Conservation (phyloP, 2,888 invertebrate species). For the Hydraecia micacea region DNA sequence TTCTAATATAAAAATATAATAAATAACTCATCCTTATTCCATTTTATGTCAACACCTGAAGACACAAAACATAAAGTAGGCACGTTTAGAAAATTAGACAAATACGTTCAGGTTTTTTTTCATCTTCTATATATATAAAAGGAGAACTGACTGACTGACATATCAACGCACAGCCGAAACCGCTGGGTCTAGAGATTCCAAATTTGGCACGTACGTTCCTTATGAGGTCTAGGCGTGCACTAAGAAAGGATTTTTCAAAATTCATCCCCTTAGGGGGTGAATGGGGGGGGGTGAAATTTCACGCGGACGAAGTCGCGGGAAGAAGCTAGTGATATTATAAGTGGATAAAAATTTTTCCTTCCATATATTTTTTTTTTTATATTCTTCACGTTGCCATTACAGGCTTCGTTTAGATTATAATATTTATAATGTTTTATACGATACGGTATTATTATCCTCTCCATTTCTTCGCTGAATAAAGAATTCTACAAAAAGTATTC, state of each 20-base stretch:
- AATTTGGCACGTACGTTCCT: too few species aligned
- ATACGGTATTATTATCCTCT: conserved; percentile 26
- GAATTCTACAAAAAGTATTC: neutral
- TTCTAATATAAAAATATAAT: conserved; percentile 1
- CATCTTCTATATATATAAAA: too few species aligned
- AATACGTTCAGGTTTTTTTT: conserved; percentile 28
- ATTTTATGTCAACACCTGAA: neutral
- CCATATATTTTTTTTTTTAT: conserved; percentile 25
- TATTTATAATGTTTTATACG: conserved; percentile 24
- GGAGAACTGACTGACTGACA: too few species aligned
- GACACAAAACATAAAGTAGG: conserved; percentile 3
- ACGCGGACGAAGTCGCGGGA: too few species aligned
- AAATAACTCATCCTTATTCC: neutral
- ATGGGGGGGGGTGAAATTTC: too few species aligned
- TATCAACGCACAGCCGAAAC: too few species aligned
- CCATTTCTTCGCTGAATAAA: neutral
- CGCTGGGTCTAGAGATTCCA: too few species aligned
- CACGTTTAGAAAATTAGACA: conserved; percentile 31
- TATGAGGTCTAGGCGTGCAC: too few species aligned
- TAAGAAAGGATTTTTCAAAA: too few species aligned
- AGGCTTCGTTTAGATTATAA: conserved; percentile 28
- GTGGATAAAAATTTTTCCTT: conserved; percentile 19
- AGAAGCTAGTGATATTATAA: too few species aligned
- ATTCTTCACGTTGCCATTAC: conserved; percentile 31
- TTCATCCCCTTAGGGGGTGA: too few species aligned